A percentile compares a stretch with the other conserved stretches of the same genome.
Evolutionary conservation across 2,113 vertebrate species (phyloP).

Genomic region (Semnornis frantzii): DNA sequence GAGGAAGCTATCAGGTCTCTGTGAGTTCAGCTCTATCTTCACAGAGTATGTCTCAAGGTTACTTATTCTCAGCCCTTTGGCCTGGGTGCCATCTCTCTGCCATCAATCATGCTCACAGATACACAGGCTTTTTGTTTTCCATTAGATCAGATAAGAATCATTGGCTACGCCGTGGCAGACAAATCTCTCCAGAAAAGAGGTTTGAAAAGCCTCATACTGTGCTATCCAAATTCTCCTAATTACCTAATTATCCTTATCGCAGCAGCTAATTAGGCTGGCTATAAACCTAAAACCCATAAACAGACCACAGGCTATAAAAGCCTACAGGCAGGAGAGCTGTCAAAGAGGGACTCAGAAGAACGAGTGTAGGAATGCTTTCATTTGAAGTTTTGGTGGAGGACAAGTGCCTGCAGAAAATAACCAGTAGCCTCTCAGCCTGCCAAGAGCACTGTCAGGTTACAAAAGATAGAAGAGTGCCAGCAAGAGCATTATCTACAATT

Average conservation of each 20-base stretch:
- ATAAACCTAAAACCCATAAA: conserved; percentile 49
- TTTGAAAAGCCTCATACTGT: conserved; percentile 35
- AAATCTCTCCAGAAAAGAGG: conserved; percentile 35
- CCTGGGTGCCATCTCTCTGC: not conserved
- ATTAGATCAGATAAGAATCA: not conserved
- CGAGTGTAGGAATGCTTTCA: not conserved
- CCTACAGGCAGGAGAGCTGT: not conserved
- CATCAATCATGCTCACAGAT: not conserved
- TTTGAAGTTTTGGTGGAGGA: not conserved
- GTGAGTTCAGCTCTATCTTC: not conserved
- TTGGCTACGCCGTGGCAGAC: not conserved
- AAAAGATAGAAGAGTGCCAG: not conserved
- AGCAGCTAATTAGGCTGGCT: conserved; percentile 37
- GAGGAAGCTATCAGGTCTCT: accelerated
- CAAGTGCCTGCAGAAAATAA: not conserved
- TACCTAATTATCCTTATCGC: conserved; percentile 61
- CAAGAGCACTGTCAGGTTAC: not conserved
- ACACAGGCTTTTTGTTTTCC: not conserved
- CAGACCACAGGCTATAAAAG: conserved; percentile 37
- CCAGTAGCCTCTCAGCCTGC: not conserved
- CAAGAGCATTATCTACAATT: not conserved
- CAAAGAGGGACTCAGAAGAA: not conserved
- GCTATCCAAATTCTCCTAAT: conserved; percentile 54
- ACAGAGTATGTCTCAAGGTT: not conserved
- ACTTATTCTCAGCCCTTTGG: not conserved